Conservation (phyloP, 2,888 invertebrate species). For the Ectemnius cavifrons region DNA sequence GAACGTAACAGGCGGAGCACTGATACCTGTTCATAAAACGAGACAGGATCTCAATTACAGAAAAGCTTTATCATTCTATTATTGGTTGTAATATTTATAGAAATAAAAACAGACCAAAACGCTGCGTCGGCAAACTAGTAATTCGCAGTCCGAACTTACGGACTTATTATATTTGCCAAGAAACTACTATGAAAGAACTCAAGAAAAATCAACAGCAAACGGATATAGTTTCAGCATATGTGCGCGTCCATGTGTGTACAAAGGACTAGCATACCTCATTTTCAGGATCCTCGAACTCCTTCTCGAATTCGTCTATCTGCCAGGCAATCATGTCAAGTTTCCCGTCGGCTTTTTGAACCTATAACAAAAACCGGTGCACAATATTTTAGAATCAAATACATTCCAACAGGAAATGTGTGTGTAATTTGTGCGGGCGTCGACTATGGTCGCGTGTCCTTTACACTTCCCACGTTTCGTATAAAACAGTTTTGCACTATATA, state of each 20-base stretch:
- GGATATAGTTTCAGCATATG: too few relatives aligned
- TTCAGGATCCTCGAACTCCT: conserved; percentile 81
- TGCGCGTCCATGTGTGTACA: too few relatives aligned
- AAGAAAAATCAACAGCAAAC: too few relatives aligned
- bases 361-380: conserved; percentile 47
- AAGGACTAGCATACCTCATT: conserved; percentile 73
- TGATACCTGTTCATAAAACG: conserved; percentile 80
- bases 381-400: neutral
- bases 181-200: too few relatives aligned
- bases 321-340: conserved; percentile 86
- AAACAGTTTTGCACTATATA: too few relatives aligned
- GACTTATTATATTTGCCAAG: too few relatives aligned
- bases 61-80: neutral
- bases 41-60: conserved; percentile 18
- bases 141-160: too few relatives aligned
- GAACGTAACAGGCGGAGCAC: conserved; percentile 87
- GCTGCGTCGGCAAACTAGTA: too few relatives aligned
- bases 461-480: too few relatives aligned
- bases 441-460: too few relatives aligned
- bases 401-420: neutral
- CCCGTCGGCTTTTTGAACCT: conserved; percentile 88
- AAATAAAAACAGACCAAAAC: too few relatives aligned
- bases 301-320: conserved; percentile 87
- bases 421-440: too few relatives aligned
- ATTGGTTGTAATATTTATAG: neutral